phyloP scores from a whole-genome alignment of 1,140 invertebrate species.

The Drosophila ficusphila region DNA sequence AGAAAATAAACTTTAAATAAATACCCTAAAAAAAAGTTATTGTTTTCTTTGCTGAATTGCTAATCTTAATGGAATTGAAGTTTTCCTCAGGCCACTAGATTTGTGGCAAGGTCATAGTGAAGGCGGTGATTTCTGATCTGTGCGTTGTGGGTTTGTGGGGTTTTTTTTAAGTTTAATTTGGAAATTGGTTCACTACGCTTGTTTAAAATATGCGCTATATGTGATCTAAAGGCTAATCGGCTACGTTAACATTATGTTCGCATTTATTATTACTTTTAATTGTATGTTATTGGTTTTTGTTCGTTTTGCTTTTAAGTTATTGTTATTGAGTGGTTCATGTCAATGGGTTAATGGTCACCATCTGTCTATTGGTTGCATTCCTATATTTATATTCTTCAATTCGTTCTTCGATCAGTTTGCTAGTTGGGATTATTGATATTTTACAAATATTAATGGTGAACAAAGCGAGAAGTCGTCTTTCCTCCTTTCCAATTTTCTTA shows the following conservation, averaged over 20 bases:
- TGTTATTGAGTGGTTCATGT: slow-evolving; percentile 30
- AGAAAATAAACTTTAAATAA: too few relatives aligned
- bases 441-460: slow-evolving; percentile 30
- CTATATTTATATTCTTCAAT: neutral
- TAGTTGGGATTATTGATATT: slow-evolving; percentile 16
- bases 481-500: slow-evolving; percentile 12
- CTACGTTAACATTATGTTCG: slow-evolving; percentile 59
- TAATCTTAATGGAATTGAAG: neutral
- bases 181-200: slow-evolving; percentile 52
- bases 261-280: slow-evolving; percentile 36
- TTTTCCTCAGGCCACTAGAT: neutral
- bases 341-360: slow-evolving; percentile 18
- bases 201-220: slow-evolving; percentile 58
- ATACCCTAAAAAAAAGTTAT: too few relatives aligned
- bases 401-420: slow-evolving; percentile 7
- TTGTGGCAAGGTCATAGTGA: neutral
- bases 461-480: slow-evolving; percentile 16
- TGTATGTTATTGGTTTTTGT: slow-evolving; percentile 13
- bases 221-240: slow-evolving; percentile 56
- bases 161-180: slow-evolving; percentile 8
- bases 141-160: neutral
- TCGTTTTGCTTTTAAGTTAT: slow-evolving; percentile 28
- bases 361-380: slow-evolving; percentile 12
- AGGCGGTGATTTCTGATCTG: neutral
- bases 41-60: too few relatives aligned